A percentile compares a stretch with the other conserved stretches of the same genome.
Evolutionary conservation across 2,113 vertebrate genomes (phyloP).

Genomic region (Piaya cayana): DNA sequence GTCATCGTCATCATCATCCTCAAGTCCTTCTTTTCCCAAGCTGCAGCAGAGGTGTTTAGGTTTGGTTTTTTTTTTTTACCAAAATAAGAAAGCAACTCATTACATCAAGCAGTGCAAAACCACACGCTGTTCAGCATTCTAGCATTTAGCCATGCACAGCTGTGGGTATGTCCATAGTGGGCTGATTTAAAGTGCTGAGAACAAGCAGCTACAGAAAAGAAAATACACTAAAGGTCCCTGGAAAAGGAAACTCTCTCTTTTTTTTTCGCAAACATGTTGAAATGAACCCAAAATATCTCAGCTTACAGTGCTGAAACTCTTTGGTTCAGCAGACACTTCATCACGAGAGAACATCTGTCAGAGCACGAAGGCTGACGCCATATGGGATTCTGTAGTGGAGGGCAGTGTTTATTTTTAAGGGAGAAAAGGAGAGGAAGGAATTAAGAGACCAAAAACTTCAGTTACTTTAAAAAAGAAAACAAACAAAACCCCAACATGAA

Average conservation of each 20-base stretch:
- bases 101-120: background rate
- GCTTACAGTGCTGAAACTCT: background rate
- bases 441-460: background rate
- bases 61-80: background rate
- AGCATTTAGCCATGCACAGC: background rate
- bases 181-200: background rate
- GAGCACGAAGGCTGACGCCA: background rate
- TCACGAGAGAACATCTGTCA: background rate
- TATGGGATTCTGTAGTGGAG: background rate
- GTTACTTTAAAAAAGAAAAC: background rate
- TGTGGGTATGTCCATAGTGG: background rate
- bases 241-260: background rate
- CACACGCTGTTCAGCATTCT: background rate
- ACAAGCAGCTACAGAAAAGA: background rate
- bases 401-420: background rate
- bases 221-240: background rate
- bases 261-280: background rate
- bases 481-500: background rate
- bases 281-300: background rate
- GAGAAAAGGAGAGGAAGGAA: background rate
- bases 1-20: constrained; percentile 84
- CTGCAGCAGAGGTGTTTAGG: constrained; percentile 54
- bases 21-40: constrained; percentile 83
- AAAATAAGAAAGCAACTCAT: background rate
- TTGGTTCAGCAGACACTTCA: background rate